Evolutionary conservation across 2,797 vertebrate species (phyloP).

Genomic region (Catamblyrhynchus diadema): DNA sequence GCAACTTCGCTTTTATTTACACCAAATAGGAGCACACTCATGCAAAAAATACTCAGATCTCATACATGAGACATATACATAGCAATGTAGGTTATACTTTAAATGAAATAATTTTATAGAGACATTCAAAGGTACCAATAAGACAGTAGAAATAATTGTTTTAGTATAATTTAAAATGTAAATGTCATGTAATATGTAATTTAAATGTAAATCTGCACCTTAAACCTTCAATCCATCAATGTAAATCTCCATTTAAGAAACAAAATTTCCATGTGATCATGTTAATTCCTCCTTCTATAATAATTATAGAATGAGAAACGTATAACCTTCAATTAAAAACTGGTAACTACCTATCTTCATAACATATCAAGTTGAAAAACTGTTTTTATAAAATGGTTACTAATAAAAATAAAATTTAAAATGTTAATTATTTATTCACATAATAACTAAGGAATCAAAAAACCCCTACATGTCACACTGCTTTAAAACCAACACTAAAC

Average conservation of each 20-base stretch:
- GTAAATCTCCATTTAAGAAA: conserved; percentile 63
- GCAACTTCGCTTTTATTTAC: neutral
- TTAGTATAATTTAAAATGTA: conserved; percentile 66
- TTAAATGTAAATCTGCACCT: conserved; percentile 66
- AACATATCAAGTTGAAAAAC: neutral
- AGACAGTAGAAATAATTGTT: conserved; percentile 66
- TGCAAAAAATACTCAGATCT: neutral
- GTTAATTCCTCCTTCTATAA: conserved; percentile 47
- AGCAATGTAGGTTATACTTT: neutral
- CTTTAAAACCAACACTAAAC: neutral
- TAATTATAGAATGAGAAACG: conserved; percentile 48
- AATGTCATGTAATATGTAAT: conserved; percentile 59
- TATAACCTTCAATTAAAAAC: conserved; percentile 51
- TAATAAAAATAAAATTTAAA: conserved; percentile 12
- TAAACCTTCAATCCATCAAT: conserved; percentile 67
- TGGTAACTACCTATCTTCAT: neutral
- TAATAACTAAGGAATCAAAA: neutral
- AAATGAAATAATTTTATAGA: conserved; percentile 41
- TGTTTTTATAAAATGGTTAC: neutral
- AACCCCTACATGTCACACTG: neutral
- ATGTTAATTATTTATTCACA: neutral
- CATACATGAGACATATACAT: neutral
- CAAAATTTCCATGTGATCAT: conserved; percentile 54
- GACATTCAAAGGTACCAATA: conserved; percentile 8
- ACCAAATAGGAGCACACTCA: neutral